A percentile compares a stretch with the other conserved stretches of the same genome.
phyloP scores from a whole-genome alignment of 2,888 invertebrate genomes.

The Kuschelorhynchus macadamiae region DNA sequence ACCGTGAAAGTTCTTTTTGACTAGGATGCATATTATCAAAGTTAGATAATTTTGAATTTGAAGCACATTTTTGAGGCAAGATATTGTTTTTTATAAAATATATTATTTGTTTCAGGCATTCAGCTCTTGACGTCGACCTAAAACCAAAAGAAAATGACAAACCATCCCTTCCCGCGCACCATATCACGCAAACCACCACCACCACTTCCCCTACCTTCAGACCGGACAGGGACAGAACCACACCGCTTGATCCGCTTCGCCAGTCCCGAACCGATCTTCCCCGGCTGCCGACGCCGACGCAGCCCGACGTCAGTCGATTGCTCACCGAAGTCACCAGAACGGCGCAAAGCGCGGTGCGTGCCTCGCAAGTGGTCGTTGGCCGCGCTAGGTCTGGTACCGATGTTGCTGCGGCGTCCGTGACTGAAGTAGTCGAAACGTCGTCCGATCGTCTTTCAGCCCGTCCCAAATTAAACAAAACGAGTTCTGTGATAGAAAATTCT shows the following conservation, averaged over 20 bases:
- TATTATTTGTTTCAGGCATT: conserved; percentile 63
- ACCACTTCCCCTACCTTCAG: too few relatives aligned
- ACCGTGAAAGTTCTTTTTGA: too few relatives aligned
- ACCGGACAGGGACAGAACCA: too few relatives aligned
- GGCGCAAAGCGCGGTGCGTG: conserved; percentile 29
- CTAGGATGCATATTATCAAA: too few relatives aligned
- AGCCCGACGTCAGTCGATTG: conserved; percentile 49
- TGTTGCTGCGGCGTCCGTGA: conserved; percentile 33
- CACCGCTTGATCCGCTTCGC: conserved; percentile 26
- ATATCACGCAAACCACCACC: conserved; percentile 28
- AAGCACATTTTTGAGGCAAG: too few relatives aligned
- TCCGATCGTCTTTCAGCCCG: conserved; percentile 51
- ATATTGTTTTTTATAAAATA: too few relatives aligned
- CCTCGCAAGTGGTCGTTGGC: conserved; percentile 33
- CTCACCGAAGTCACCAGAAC: conserved; percentile 45
- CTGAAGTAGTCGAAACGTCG: conserved; percentile 17
- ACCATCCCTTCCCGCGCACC: conserved; percentile 3
- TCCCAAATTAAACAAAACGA: conserved; percentile 60
- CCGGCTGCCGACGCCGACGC: conserved; percentile 40
- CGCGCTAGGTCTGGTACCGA: conserved; percentile 12
- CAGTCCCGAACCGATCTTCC: conserved; percentile 11
- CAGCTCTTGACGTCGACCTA: conserved; percentile 69
- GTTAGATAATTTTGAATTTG: too few relatives aligned
- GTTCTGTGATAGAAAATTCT: conserved; percentile 63
- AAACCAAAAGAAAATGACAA: conserved; percentile 57